Percentiles rank a stretch among this genome's conserved stretches.
phyloP scores from a whole-genome alignment of 2,888 invertebrate species.

The Netelia virgata region DNA sequence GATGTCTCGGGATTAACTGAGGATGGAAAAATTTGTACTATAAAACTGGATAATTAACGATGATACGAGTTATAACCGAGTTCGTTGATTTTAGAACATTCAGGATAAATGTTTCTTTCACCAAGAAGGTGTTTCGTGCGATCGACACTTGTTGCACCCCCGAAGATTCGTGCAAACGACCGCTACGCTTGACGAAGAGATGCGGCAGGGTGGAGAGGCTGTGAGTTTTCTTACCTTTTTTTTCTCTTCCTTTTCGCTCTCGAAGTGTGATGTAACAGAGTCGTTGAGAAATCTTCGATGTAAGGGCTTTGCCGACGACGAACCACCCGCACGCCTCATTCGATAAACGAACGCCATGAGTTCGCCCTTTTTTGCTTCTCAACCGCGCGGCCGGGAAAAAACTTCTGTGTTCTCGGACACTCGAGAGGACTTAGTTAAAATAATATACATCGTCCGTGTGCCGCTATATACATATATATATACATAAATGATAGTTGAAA shows the following conservation, averaged over 20 bases:
- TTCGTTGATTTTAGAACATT: background rate
- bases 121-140: constrained; percentile 34
- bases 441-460: constrained; percentile 73
- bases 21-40: too few relatives aligned
- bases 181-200: constrained; percentile 20
- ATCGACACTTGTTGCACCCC: constrained; percentile 64
- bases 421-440: constrained; percentile 74
- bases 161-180: constrained; percentile 40
- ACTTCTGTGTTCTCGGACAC: constrained; percentile 51
- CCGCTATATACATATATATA: background rate
- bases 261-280: background rate
- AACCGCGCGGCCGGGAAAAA: constrained; percentile 28
- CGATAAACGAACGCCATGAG: constrained; percentile 72
- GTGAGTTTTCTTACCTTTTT: constrained; percentile 25
- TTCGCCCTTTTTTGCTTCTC: constrained; percentile 74
- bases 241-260: background rate
- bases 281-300: constrained; percentile 51
- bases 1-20: too few relatives aligned
- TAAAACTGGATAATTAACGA: too few relatives aligned
- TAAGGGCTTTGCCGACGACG: constrained; percentile 38
- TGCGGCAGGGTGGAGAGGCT: constrained; percentile 41
- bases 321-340: constrained; percentile 28
- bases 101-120: constrained; percentile 3
- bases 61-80: too few relatives aligned
- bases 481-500: background rate